Base-by-base conservation (phyloP, 2,113 vertebrate species). In the Donacobius atricapilla region DNA sequence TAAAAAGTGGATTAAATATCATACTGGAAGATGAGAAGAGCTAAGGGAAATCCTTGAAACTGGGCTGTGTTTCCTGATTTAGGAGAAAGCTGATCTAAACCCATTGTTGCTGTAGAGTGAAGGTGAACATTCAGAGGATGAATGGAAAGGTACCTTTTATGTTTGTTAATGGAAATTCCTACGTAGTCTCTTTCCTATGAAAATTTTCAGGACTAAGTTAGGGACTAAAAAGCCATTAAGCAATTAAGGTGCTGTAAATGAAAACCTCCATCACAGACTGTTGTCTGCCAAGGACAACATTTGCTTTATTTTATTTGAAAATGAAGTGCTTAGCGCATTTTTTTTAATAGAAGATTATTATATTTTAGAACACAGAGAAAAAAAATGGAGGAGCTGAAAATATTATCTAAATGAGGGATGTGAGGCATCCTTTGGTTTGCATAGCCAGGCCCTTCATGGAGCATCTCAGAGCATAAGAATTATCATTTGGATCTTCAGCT, bases 51-150 rank as follows among this genome's bases (percentile, higher is more conserved):
- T 42, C 40, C 15, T 48, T 79, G 60, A 75, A 86, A 81, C 82
- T 93, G 84, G 40, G 51, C 50, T 39, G 9, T 87, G 88, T 64
- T 92, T 83, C 88, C 51, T 92, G 81, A 65, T 90, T 95, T 71
- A 33, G 50, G 50, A 91, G 76, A 92, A 93, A 73, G n/a, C 20
- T 70, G 31, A 17, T 56, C 5, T 17, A 65, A 93, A 76, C 11
- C 17, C 51, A 31, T 73, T 72, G 57, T 18, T 51, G n/a, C 35
- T 81, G 10, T 53, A 2, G 39, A 15, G 24, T 3, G 19, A 77
- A 84, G 78, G 56, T 60, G n/a, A 66, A 31, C 12, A 6, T 68
- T 81, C 44, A 64, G 45, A 68, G 63, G 27, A 4, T 70, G 63
- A 82, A 93, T 44, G 30, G 66, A 93, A 94, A 10, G 10, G 83